A percentile compares a stretch with the other conserved stretches of the same genome.
Evolutionary conservation across 1,140 invertebrate genomes (phyloP).

Genomic region (Ganaspis sp.): DNA sequence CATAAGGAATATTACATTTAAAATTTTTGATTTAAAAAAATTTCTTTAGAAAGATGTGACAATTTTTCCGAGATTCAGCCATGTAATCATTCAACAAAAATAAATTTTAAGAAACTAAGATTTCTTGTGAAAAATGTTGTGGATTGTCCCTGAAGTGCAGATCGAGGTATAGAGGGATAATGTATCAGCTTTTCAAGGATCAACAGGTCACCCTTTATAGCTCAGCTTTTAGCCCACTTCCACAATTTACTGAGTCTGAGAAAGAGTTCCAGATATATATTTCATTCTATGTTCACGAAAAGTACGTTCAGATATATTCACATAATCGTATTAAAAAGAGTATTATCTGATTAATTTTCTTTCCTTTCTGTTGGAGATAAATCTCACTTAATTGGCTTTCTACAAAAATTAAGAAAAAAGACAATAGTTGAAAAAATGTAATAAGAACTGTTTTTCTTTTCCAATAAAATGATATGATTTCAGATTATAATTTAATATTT

Average conservation of each 20-base stretch:
- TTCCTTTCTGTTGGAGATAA: background rate
- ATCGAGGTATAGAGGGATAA: slow-evolving; percentile 36
- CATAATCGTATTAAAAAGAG: slow-evolving; percentile 66
- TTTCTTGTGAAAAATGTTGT: slow-evolving; percentile 26
- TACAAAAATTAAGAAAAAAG: background rate
- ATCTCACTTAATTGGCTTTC: background rate
- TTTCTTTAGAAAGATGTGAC: no score
- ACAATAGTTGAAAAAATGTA: background rate
- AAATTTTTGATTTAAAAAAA: no score
- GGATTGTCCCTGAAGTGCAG: background rate
- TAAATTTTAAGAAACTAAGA: background rate
- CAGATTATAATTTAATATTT: no score
- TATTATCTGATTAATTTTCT: slow-evolving; percentile 65
- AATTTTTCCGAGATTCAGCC: no score
- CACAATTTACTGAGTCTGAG: slow-evolving; percentile 30
- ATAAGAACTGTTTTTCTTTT: no score
- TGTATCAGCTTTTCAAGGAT: slow-evolving; percentile 36
- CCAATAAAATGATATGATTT: no score
- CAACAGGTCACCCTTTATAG: slow-evolving; percentile 29
- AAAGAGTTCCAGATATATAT: slow-evolving; percentile 34
- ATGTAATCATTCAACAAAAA: no score
- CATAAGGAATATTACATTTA: no score
- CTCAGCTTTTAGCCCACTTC: slow-evolving; percentile 34
- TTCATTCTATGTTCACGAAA: slow-evolving; percentile 25
- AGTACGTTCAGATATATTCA: background rate